A percentile compares a stretch with the other conserved stretches of the same genome.
Conservation (phyloP, 2,113 vertebrate species). For the Microtus ochrogaster region DNA sequence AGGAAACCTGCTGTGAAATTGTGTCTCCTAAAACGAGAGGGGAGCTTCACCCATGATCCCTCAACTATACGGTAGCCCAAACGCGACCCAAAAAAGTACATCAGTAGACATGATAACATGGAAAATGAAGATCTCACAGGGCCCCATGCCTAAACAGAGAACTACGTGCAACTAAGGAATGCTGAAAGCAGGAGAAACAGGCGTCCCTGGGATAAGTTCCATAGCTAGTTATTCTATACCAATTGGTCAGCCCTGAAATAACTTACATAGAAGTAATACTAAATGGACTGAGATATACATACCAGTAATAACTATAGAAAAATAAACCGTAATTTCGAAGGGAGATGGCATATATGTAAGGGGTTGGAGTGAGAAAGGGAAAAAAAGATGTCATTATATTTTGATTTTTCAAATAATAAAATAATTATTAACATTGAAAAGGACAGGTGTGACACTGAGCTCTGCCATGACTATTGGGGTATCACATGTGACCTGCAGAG, state of each 20-base stretch:
- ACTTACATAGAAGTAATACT: not conserved
- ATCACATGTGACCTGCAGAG: not conserved
- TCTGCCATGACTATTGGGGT: not conserved
- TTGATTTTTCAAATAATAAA: not conserved
- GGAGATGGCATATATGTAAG: not conserved
- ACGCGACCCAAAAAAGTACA: not conserved
- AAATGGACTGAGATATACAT: too few species aligned
- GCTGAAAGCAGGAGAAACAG: not conserved
- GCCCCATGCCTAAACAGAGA: not conserved
- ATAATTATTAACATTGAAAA: not conserved
- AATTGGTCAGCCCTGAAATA: not conserved
- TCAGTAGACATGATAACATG: not conserved
- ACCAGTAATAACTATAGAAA: not conserved
- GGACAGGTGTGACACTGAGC: not conserved
- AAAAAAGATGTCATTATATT: not conserved
- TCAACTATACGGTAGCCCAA: not conserved
- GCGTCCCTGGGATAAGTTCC: not conserved
- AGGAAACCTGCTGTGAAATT: not conserved
- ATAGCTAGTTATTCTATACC: not conserved
- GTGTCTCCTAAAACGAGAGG: not conserved
- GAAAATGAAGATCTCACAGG: too few species aligned
- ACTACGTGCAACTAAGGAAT: too few species aligned
- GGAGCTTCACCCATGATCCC: not conserved
- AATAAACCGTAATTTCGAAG: not conserved
- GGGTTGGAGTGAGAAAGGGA: not conserved